These are phyloP conservation scores for Cheilosia pagana DNA, from an alignment of 2,888 invertebrate species.

Conservation along the genomic window DNA sequence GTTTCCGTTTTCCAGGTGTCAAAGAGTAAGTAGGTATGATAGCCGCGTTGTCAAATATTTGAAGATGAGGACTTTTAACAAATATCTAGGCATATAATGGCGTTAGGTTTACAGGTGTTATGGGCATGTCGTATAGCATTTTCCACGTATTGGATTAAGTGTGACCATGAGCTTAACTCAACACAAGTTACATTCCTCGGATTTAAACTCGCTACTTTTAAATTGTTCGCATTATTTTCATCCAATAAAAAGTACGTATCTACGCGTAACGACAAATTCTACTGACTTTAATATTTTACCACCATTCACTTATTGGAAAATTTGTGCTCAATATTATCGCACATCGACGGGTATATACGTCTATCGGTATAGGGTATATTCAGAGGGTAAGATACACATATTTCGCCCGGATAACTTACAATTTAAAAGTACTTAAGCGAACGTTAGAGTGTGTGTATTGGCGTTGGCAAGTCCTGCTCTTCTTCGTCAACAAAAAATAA, in stretches of 20 bases:
- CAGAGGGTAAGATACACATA: slow-evolving; percentile 39
- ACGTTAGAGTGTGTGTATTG: slow-evolving; percentile 41
- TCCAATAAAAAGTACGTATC: background rate
- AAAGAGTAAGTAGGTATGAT: background rate
- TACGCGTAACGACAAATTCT: slow-evolving; percentile 46
- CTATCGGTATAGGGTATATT: background rate
- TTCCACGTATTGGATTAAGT: no score
- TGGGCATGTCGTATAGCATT: no score
- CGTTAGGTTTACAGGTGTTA: no score
- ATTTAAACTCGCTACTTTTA: background rate
- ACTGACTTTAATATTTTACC: slow-evolving; percentile 72
- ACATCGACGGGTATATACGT: slow-evolving; percentile 7
- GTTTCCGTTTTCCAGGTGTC: slow-evolving; percentile 4
- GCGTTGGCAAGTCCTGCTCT: slow-evolving; percentile 42
- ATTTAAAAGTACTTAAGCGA: slow-evolving; percentile 72
- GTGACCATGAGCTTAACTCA: no score
- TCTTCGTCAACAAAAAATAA: slow-evolving; percentile 48
- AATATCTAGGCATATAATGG: no score
- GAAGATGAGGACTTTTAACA: no score
- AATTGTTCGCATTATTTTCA: slow-evolving; percentile 21
- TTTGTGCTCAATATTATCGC: slow-evolving; percentile 55
- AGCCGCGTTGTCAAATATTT: background rate
- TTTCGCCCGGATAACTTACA: slow-evolving; percentile 69
- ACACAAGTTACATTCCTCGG: no score
- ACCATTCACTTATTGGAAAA: slow-evolving; percentile 74